phyloP scores from a whole-genome alignment of 2,888 invertebrate species.

The Cynaeus angustus region DNA sequence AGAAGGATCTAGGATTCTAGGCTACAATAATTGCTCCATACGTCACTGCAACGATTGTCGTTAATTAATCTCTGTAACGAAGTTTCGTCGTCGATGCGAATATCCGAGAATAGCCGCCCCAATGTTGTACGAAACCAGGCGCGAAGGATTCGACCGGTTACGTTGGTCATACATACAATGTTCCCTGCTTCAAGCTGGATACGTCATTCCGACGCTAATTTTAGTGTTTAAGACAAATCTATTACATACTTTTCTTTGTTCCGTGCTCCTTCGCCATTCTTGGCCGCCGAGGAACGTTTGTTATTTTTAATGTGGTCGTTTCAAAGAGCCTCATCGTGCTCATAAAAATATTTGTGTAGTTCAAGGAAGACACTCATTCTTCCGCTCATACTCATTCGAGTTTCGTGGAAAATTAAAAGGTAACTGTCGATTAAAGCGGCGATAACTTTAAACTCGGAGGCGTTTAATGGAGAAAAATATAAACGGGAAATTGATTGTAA shows the following conservation, averaged over 20 bases:
- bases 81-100: slow-evolving; percentile 12
- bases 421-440: neutral
- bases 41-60: slow-evolving; percentile 27
- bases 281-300: slow-evolving; percentile 29
- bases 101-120: slow-evolving; percentile 24
- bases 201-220: slow-evolving; percentile 32
- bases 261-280: slow-evolving; percentile 25
- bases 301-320: slow-evolving; percentile 29
- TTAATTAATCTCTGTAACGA: slow-evolving; percentile 28
- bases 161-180: slow-evolving; percentile 11
- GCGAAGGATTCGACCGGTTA: slow-evolving; percentile 3
- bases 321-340: slow-evolving; percentile 14
- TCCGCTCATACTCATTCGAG: neutral
- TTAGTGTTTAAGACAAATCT: slow-evolving; percentile 35
- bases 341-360: slow-evolving; percentile 22
- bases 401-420: slow-evolving; percentile 6
- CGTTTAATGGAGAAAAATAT: neutral
- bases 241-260: slow-evolving; percentile 32
- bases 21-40: slow-evolving; percentile 17
- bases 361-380: slow-evolving; percentile 5
- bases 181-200: slow-evolving; percentile 9
- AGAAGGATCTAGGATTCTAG: slow-evolving; percentile 23
- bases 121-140: slow-evolving; percentile 11
- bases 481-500: neutral
- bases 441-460: slow-evolving; percentile 3